Evolutionary conservation across 2,888 invertebrate genomes (phyloP), one percentile per base, ranked within the genome.

Genomic region (Saturnia japonica): DNA sequence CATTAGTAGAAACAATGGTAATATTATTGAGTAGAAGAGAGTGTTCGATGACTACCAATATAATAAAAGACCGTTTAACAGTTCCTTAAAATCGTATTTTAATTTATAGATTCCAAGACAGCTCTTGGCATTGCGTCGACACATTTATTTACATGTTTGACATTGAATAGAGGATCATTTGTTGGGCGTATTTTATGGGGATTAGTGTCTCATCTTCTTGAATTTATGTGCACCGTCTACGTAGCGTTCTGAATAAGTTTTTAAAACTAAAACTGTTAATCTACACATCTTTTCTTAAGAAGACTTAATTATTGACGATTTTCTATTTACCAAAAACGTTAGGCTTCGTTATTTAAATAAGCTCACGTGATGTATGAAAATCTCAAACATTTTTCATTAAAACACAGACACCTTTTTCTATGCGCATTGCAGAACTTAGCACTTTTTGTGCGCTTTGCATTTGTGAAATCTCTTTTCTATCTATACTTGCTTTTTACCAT

Each of bases 41-140:
- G n/a, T n/a, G n/a, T n/a, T n/a, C n/a, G n/a, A n/a, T n/a, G 0
- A 60, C 6, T 28, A 14, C 14, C 25, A 28, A 16, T 60, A 60
- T 28, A 60, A 25, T 4, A 60, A 60, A 25, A 28, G 25, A 60
- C 57, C 14, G 28, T 64, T 16, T 64, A 40, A 40, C 19, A 19
- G 40, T 19, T 40, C 16, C 64, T 40, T 64, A 40, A n/a, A 64
- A 64, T 51, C 12, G 68, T 54, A 64, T 8, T 40, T 64, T 64
- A 74, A 77, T 71, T 76, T 81, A 82, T 78, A 74, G 73, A 71
- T 72, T 76, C 72, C 71, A 72, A 78, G 80, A 78, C 74, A 76
- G 75, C 75, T 77, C 76, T 82, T 88, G 88, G 86, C 88, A 84
- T 76, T 70, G 67, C 64, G 71, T 68, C 80, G 82, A 80, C 82